These are phyloP conservation scores for Protosalanx chinensis DNA, from an alignment of 2,797 vertebrate genomes.

Conservation along the genomic window DNA sequence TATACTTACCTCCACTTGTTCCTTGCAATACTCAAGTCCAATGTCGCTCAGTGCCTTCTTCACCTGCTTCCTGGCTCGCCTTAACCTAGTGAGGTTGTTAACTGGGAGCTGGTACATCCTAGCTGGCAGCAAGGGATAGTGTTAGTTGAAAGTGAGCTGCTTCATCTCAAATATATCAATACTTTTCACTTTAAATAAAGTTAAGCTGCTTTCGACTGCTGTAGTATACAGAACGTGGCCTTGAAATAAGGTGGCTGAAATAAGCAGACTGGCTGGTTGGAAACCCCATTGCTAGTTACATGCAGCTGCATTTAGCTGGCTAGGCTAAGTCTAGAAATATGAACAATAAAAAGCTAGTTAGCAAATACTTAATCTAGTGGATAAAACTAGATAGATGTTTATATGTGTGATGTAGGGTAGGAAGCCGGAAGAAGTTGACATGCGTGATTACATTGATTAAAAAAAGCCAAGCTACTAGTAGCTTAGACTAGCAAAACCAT, in stretches of 20 bases:
- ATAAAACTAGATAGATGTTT: no score
- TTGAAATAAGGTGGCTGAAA: neutral
- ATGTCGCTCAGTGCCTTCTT: slow-evolving; percentile 96
- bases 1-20: slow-evolving; percentile 88
- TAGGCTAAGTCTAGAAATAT: slow-evolving; percentile 1
- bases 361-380: neutral
- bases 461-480: neutral
- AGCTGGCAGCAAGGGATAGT: slow-evolving; percentile 63
- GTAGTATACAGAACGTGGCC: neutral
- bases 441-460: neutral
- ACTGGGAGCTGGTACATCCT: slow-evolving; percentile 99
- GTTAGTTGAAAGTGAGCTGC: neutral
- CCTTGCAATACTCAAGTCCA: slow-evolving; percentile 96
- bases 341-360: neutral
- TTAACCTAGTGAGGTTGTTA: slow-evolving; percentile 96
- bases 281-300: neutral
- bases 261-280: neutral
- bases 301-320: slow-evolving; percentile 2
- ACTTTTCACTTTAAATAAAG: neutral
- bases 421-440: no score
- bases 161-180: neutral
- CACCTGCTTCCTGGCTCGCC: slow-evolving; percentile 97
- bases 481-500: neutral
- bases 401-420: no score
- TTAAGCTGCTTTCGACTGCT: neutral